These are phyloP conservation scores for Plutella xylostella DNA, from an alignment of 2,888 invertebrate species.

Conservation along the genomic window DNA sequence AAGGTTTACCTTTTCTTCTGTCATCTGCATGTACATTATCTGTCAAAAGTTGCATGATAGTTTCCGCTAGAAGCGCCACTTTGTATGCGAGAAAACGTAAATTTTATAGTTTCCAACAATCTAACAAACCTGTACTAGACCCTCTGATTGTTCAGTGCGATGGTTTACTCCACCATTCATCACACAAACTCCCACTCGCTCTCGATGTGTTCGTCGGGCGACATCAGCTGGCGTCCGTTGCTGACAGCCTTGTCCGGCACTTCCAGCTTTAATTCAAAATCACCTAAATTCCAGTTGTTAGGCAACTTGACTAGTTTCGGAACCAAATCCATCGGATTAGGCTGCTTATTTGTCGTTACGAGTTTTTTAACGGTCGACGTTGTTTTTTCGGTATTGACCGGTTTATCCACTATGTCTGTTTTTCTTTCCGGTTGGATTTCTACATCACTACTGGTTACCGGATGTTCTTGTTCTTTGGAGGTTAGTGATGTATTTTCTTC, in stretches of 20 bases:
- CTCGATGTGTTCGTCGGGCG: conserved; percentile 52
- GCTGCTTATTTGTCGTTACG: not conserved
- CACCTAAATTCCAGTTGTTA: conserved; percentile 70
- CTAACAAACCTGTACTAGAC: no score
- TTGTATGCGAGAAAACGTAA: no score
- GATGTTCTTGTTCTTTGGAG: not conserved
- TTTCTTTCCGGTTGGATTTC: conserved; percentile 10
- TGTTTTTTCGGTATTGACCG: conserved; percentile 5
- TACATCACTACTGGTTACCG: not conserved
- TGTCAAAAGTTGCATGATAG: no score
- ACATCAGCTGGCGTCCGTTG: conserved; percentile 30
- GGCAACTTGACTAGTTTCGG: conserved; percentile 66
- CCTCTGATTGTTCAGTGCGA: no score
- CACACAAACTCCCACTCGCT: conserved; percentile 62
- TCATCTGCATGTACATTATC: no score
- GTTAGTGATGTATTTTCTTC: conserved; percentile 8
- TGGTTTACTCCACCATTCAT: conserved; percentile 15
- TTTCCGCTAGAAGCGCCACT: no score
- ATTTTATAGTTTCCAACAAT: no score
- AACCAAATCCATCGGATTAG: conserved; percentile 32
- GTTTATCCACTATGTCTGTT: conserved; percentile 12
- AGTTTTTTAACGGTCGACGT: no score
- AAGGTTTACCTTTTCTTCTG: no score
- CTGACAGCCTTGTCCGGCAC: conserved; percentile 33
- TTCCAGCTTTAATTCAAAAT: conserved; percentile 52